Conservation (phyloP, 2,113 vertebrate genomes). For the Leptobrachium leishanense region DNA sequence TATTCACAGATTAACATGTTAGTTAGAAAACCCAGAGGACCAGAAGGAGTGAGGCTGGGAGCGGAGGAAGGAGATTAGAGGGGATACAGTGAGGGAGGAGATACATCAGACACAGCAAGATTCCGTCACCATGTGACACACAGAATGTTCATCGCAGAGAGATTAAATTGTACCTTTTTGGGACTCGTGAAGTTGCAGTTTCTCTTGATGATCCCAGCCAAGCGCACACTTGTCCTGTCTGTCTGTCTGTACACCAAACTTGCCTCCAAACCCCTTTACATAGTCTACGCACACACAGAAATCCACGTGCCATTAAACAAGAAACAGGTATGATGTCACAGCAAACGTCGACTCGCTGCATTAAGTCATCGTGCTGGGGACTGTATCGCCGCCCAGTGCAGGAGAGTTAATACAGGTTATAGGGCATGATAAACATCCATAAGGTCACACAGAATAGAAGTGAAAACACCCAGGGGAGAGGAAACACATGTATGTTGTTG, state of each 20-base stretch:
- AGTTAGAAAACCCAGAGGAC: no score
- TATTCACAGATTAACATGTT: no score
- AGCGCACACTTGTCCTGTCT: slow-evolving; percentile 93
- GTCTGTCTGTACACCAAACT: slow-evolving; percentile 96
- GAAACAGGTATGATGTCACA: not conserved
- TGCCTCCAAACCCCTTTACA: slow-evolving; percentile 92
- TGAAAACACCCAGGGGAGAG: not conserved
- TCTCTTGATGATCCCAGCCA: slow-evolving; percentile 98
- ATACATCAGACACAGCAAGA: not conserved
- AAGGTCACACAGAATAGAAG: not conserved
- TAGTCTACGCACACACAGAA: slow-evolving; percentile 77
- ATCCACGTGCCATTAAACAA: slow-evolving; percentile 39
- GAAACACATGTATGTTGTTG: not conserved
- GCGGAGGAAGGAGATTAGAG: not conserved
- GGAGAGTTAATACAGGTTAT: not conserved
- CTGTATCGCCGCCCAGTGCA: not conserved
- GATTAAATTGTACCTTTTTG: slow-evolving; percentile 82
- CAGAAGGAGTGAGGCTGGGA: not conserved
- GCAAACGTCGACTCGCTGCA: slow-evolving; percentile 8
- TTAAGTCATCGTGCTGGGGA: not conserved
- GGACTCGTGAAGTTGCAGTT: slow-evolving; percentile 90
- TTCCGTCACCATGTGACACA: not conserved
- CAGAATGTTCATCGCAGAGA: not conserved
- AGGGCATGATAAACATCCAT: not conserved
- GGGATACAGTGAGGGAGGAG: not conserved